phyloP scores from a whole-genome alignment of 2,888 invertebrate species.

The Julus scandinavius region DNA sequence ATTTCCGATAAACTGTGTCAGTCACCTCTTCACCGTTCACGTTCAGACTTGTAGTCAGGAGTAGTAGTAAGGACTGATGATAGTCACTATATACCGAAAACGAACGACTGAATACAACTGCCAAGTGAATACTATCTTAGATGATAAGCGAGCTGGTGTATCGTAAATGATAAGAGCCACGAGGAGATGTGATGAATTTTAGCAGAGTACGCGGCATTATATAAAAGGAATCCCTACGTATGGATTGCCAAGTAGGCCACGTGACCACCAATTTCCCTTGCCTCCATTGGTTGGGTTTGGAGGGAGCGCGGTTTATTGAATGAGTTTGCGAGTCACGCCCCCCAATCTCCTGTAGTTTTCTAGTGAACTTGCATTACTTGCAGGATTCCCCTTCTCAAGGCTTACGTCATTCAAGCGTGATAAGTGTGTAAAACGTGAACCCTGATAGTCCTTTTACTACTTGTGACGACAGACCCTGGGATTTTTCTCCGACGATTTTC shows the following conservation, averaged over 20 bases:
- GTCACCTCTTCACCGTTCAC: background rate
- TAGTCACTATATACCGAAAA: background rate
- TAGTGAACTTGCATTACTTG: background rate
- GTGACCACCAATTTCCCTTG: background rate
- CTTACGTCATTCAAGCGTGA: background rate
- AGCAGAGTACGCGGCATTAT: background rate
- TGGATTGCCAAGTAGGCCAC: background rate
- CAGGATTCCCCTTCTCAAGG: background rate
- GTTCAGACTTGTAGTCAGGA: background rate
- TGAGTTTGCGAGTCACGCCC: background rate
- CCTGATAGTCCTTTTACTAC: slow-evolving; percentile 6
- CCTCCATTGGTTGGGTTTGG: background rate
- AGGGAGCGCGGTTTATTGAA: background rate
- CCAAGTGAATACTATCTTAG: too few species aligned
- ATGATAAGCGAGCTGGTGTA: too few species aligned
- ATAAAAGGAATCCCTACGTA: background rate
- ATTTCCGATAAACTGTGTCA: background rate
- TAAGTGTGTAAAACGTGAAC: background rate
- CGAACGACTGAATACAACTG: too few species aligned
- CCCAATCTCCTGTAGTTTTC: background rate
- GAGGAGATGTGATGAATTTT: background rate
- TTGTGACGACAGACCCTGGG: background rate
- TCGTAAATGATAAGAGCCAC: background rate
- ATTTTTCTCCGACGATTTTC: background rate
- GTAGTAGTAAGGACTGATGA: background rate